These are phyloP conservation scores for Cervus canadensis DNA, from an alignment of 2,113 vertebrate genomes.

Conservation along the genomic window DNA sequence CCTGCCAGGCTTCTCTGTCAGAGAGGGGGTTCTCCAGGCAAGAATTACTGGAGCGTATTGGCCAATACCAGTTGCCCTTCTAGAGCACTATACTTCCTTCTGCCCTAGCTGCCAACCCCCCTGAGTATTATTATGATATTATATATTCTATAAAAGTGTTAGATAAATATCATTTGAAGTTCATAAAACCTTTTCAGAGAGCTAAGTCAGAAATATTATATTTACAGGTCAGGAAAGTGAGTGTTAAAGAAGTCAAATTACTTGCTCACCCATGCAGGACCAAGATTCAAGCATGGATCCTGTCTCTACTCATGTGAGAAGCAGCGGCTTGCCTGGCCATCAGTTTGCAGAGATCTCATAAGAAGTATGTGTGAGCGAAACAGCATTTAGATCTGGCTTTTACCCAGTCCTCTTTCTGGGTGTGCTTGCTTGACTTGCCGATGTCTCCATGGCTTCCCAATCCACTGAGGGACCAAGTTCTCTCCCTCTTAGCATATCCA, in stretches of 20 bases:
- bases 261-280: background rate
- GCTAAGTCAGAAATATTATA: background rate
- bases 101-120: accelerated
- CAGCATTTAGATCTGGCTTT: background rate
- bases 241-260: background rate
- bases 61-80: background rate
- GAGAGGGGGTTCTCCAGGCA: background rate
- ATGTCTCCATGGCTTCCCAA: background rate
- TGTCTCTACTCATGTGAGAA: background rate
- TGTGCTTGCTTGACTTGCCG: background rate
- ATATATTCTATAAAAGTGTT: background rate
- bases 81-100: background rate
- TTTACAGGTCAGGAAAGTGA: background rate
- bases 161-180: background rate
- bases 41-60: background rate
- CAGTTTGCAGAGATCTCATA: background rate
- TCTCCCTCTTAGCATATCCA: background rate
- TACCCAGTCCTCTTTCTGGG: background rate
- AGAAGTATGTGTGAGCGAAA: background rate
- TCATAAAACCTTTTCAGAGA: background rate
- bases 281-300: background rate
- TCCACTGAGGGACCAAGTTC: background rate
- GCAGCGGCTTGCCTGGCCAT: background rate
- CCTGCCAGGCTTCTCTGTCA: background rate
- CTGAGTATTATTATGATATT: background rate